Evolutionary conservation across 2,888 invertebrate genomes (phyloP).

Genomic region (Lasioglossum figueresi): DNA sequence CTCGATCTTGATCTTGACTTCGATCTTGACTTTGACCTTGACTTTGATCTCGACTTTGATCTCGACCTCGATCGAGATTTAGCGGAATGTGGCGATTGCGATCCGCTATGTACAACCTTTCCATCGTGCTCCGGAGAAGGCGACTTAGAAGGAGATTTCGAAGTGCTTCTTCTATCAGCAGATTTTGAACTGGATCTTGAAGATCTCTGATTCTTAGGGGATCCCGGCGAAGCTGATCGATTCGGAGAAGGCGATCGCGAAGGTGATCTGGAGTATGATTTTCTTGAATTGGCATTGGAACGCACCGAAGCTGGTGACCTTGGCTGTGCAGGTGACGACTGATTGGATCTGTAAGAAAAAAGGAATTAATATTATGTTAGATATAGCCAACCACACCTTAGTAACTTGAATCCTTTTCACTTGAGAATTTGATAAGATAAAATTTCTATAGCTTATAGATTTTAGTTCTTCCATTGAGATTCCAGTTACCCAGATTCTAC

Average conservation of each 20-base stretch:
- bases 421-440: not conserved
- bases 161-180: conserved; percentile 64
- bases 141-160: conserved; percentile 73
- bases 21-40: conserved; percentile 63
- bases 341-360: conserved; percentile 66
- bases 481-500: not conserved
- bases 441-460: not conserved
- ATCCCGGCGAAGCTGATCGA: conserved; percentile 59
- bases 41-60: conserved; percentile 66
- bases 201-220: conserved; percentile 45
- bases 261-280: conserved; percentile 75
- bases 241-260: conserved; percentile 69
- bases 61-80: conserved; percentile 63
- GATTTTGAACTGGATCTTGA: conserved; percentile 73
- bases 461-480: not conserved
- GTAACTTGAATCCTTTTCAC: not conserved
- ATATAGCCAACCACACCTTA: not conserved
- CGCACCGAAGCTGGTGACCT: conserved; percentile 67
- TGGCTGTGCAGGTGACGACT: conserved; percentile 66
- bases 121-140: conserved; percentile 57
- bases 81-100: conserved; percentile 62
- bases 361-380: conserved; percentile 22
- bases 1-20: conserved; percentile 72
- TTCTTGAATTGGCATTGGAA: conserved; percentile 71
- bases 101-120: conserved; percentile 55